Conservation (phyloP, 2,888 invertebrate species). For the Limenitis camilla region DNA sequence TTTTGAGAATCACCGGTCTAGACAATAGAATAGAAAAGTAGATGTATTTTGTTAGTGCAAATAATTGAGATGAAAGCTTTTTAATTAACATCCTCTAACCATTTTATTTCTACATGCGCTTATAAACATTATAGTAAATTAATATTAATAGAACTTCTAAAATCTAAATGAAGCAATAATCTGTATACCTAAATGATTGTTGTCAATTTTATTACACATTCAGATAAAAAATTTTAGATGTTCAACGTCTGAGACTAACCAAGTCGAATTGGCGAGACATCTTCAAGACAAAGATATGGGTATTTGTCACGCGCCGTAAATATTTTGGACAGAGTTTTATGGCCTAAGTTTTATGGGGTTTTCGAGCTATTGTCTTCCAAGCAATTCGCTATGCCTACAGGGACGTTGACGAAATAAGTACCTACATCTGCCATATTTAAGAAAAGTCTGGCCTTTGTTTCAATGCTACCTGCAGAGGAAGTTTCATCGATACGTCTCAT, state of each 20-base stretch:
- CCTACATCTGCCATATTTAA: constrained; percentile 26
- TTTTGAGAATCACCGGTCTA: no score
- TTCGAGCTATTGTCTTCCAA: constrained; percentile 65
- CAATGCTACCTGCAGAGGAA: constrained; percentile 19
- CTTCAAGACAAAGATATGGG: constrained; percentile 53
- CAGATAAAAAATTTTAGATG: constrained; percentile 1
- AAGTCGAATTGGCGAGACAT: constrained; percentile 61
- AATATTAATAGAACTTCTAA: no score
- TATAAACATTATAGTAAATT: no score
- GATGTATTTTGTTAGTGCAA: no score
- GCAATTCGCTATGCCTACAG: constrained; percentile 55
- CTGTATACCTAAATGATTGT: neutral
- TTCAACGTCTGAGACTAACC: constrained; percentile 37
- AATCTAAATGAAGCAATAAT: neutral
- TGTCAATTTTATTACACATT: neutral
- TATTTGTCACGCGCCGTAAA: constrained; percentile 71
- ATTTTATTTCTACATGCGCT: no score
- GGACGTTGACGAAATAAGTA: constrained; percentile 26
- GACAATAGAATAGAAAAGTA: no score
- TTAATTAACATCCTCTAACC: no score
- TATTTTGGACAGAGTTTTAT: constrained; percentile 68
- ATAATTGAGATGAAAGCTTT: no score
- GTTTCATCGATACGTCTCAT: constrained; percentile 1
- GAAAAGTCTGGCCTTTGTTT: constrained; percentile 25
- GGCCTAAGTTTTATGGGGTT: constrained; percentile 64